Evolutionary conservation across 2,888 invertebrate genomes (phyloP).

Genomic region (Tineola bisselliella): DNA sequence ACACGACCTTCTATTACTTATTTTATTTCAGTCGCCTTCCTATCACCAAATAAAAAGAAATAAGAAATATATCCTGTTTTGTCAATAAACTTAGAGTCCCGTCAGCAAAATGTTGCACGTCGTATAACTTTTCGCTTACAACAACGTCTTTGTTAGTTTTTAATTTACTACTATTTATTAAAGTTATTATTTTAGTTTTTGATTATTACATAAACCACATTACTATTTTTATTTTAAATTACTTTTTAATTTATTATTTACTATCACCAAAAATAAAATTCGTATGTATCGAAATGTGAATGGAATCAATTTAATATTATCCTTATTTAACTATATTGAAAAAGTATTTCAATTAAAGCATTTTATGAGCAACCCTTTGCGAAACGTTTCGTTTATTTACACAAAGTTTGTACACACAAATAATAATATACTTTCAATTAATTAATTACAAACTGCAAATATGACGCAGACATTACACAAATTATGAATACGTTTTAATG

Average conservation of each 20-base stretch:
- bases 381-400: background rate
- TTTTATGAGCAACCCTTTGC: background rate
- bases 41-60: conserved; percentile 12
- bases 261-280: no score
- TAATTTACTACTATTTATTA: background rate
- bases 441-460: background rate
- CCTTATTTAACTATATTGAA: background rate
- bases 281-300: background rate
- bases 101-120: background rate
- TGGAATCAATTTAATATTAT: background rate
- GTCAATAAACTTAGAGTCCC: background rate
- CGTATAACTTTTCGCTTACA: background rate
- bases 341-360: background rate
- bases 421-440: background rate
- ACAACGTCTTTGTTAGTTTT: background rate
- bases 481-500: no score
- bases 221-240: no score
- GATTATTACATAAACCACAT: background rate
- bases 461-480: background rate
- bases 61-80: conserved; percentile 9
- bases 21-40: conserved; percentile 24
- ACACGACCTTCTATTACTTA: conserved; percentile 32
- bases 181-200: background rate
- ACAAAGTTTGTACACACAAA: background rate
- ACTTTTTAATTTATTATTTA: no score